Evolutionary conservation across 2,797 vertebrate genomes (phyloP).

Genomic region (Pteronotus mesoamericanus): DNA sequence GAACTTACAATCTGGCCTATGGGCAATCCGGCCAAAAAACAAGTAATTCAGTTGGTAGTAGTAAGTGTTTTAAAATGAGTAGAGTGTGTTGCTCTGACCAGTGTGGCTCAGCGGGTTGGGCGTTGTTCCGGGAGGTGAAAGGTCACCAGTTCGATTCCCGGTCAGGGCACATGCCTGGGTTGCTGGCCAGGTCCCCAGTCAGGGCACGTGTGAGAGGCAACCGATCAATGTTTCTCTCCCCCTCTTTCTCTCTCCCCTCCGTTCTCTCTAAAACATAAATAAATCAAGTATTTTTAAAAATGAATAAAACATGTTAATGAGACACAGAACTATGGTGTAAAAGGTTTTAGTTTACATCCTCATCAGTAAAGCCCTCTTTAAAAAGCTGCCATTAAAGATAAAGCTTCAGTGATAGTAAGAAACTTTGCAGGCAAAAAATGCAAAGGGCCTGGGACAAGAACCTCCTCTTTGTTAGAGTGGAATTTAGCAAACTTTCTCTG

Average conservation of each 20-base stretch:
- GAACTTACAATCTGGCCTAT: background rate
- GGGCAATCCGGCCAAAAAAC: background rate
- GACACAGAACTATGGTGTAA: background rate
- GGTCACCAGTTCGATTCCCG: background rate
- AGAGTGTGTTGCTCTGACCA: background rate
- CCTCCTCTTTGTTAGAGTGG: background rate
- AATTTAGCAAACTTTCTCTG: background rate
- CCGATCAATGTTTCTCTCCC: background rate
- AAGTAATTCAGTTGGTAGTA: background rate
- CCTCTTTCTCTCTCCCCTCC: background rate
- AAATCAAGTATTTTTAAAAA: background rate
- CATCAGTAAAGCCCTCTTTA: background rate
- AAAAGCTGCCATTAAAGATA: background rate
- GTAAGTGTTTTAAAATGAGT: background rate
- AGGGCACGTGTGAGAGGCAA: background rate
- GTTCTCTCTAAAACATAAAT: background rate
- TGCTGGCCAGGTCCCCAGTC: background rate
- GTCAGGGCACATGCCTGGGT: background rate
- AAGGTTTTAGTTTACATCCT: background rate
- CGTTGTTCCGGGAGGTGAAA: background rate
- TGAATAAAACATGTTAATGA: background rate
- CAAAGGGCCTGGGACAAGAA: background rate
- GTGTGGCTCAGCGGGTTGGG: background rate
- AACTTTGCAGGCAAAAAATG: background rate
- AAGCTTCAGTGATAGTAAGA: background rate